Evolutionary conservation across 2,888 invertebrate species (phyloP).

Genomic region (Lithophane leautieri): DNA sequence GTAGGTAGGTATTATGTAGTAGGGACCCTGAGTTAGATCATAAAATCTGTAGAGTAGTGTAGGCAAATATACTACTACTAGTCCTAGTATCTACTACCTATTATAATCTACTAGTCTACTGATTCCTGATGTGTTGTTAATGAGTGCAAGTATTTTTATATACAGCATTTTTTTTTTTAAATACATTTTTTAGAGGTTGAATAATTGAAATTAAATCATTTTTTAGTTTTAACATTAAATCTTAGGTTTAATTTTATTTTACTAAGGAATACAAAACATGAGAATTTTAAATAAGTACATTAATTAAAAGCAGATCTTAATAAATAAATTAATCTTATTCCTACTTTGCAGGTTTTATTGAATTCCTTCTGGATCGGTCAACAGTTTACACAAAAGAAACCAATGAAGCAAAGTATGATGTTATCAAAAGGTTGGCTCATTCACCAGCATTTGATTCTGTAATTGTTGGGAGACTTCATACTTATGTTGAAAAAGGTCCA

Average conservation of each 20-base stretch:
- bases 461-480: slow-evolving; percentile 91
- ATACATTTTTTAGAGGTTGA: too few relatives aligned
- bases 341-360: slow-evolving; percentile 91
- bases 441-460: slow-evolving; percentile 91
- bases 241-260: not conserved
- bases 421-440: slow-evolving; percentile 92
- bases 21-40: too few relatives aligned
- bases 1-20: not conserved
- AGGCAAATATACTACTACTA: too few relatives aligned
- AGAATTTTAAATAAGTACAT: slow-evolving; percentile 1
- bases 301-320: not conserved
- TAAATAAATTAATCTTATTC: slow-evolving; percentile 9
- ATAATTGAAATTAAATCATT: slow-evolving; percentile 11
- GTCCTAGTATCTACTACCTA: too few relatives aligned
- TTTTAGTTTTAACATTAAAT: not conserved
- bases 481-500: slow-evolving; percentile 94
- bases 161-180: too few relatives aligned
- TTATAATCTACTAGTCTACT: too few relatives aligned
- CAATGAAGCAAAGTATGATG: slow-evolving; percentile 94
- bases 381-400: slow-evolving; percentile 93
- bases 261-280: not conserved
- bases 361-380: slow-evolving; percentile 94
- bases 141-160: not conserved
- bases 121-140: too few relatives aligned
- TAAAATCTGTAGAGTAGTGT: too few relatives aligned